A percentile compares a stretch with the other conserved stretches of the same genome.
Conservation (phyloP, 1,140 invertebrate species). For the Zaprionus tsacasi region DNA sequence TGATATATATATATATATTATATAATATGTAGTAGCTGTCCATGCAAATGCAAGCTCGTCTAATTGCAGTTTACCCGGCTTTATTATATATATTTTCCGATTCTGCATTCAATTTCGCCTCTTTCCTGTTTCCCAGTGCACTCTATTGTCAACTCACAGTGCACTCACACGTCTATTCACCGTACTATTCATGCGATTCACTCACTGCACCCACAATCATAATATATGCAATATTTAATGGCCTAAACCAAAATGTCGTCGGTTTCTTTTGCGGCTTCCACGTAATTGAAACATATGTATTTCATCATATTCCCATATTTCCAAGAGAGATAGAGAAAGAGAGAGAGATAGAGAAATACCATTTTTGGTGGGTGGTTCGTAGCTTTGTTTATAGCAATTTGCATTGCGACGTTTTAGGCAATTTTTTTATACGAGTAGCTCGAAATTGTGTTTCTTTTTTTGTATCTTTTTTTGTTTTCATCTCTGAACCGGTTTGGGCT, state of each 20-base stretch:
- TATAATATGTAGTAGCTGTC: not conserved
- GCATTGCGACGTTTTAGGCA: slow-evolving; percentile 38
- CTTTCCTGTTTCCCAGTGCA: slow-evolving; percentile 29
- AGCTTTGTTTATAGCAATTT: slow-evolving; percentile 60
- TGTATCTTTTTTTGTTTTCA: slow-evolving; percentile 14
- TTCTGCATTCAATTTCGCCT: slow-evolving; percentile 52
- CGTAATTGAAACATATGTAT: slow-evolving; percentile 33
- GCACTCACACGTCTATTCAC: slow-evolving; percentile 50
- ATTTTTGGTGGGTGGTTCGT: slow-evolving; percentile 61
- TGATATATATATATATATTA: not conserved
- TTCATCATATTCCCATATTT: slow-evolving; percentile 30
- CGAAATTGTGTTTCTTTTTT: slow-evolving; percentile 17
- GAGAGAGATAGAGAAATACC: slow-evolving; percentile 29
- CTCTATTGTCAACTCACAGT: slow-evolving; percentile 53
- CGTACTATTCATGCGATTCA: slow-evolving; percentile 25
- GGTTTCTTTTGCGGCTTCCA: not conserved
- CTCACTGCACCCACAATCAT: slow-evolving; percentile 9
- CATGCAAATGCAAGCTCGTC: slow-evolving; percentile 69
- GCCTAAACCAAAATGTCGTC: slow-evolving; percentile 46
- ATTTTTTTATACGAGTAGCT: slow-evolving; percentile 52
- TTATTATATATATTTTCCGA: slow-evolving; percentile 26
- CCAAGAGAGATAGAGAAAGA: not conserved
- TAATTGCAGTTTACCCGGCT: slow-evolving; percentile 72
- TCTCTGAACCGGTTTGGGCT: slow-evolving; percentile 1
- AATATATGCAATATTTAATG: slow-evolving; percentile 57